Conservation (phyloP, 1,140 invertebrate genomes). For the Platyura marginata region DNA sequence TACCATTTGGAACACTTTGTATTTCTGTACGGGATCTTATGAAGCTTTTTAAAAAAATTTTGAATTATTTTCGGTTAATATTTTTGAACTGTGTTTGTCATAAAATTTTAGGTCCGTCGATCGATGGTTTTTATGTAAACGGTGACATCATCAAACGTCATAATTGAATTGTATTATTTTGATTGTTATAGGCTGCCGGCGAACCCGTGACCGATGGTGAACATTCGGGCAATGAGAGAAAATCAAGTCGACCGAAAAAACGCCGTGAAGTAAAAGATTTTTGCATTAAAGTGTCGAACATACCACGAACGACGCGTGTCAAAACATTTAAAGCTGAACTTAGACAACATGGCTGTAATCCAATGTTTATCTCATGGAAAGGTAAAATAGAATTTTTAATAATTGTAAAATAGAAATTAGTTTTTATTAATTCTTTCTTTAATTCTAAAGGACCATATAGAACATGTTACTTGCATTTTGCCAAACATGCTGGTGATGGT, state of each 20-base stretch:
- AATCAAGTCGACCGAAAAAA: constrained; percentile 12
- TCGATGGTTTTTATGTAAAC: no score
- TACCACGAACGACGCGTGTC: constrained; percentile 32
- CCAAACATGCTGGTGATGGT: constrained; percentile 27
- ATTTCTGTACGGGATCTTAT: no score
- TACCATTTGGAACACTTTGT: no score
- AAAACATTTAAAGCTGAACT: constrained; percentile 39
- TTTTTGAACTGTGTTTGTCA: no score
- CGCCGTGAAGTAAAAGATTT: constrained; percentile 26
- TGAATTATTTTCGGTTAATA: no score
- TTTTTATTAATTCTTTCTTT: background rate
- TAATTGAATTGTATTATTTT: no score
- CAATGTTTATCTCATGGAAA: constrained; percentile 36
- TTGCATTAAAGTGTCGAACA: constrained; percentile 35
- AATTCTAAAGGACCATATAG: constrained; percentile 31
- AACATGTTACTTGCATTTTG: constrained; percentile 39
- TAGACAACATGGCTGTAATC: constrained; percentile 34
- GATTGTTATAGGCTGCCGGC: no score
- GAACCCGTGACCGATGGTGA: constrained; percentile 17
- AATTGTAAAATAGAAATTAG: background rate
- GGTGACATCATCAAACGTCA: no score
- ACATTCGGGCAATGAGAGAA: constrained; percentile 18
- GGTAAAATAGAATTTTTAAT: no score
- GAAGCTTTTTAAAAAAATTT: no score
- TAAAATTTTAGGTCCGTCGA: no score